Evolutionary conservation across 2,113 vertebrate species (phyloP), one percentile per base, ranked within the genome.

Genomic region (western clawed frog (Xenopus tropicalis)): DNA sequence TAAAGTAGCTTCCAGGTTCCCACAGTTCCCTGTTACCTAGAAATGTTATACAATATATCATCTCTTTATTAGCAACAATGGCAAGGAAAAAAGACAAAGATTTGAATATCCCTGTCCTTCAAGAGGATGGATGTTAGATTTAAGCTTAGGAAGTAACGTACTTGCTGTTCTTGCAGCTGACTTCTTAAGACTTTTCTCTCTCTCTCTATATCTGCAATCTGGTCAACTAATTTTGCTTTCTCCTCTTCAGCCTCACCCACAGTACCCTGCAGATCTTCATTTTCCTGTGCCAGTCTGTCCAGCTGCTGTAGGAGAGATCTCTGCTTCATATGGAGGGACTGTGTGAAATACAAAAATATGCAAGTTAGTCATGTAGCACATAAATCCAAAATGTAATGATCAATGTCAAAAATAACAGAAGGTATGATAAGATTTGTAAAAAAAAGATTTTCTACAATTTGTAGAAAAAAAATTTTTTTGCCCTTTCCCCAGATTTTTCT

Each of bases 311-410:
- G 67, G 79, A 99, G 84, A 51, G 80, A 79, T 5, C 70, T 90
- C 81, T 96, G 95, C 82, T 98, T 98, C 69, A 81, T 85, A 85
- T 94, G 93, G 79, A 95, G 88, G 19, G 93, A 93, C 97, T 99
- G 73, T n/a, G 52, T n/a, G 13, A 69, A 44, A 54, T 12, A 0
- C 14, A 2, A 0, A 63, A 58, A n/a, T 6, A 0, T 37, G 29
- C 29, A 37, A 6, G 29, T 37, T 37, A 37, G 29, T 37, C 29
- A 37, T 6, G 3, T 0, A 0, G 66, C 43, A 61, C 22, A 23
- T 24, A 14, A 10, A 61, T 61, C 24, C 29, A 37, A 21, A 25
- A 14, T 24, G 2, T 61, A 16, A 13, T 24, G 23, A 4, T 61
- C 12, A 59, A 59, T 37, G 6, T 37, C 29, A 37, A 8, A 1